Evolutionary conservation across 2,888 invertebrate species (phyloP).

Genomic region (Drosophila conformis): DNA sequence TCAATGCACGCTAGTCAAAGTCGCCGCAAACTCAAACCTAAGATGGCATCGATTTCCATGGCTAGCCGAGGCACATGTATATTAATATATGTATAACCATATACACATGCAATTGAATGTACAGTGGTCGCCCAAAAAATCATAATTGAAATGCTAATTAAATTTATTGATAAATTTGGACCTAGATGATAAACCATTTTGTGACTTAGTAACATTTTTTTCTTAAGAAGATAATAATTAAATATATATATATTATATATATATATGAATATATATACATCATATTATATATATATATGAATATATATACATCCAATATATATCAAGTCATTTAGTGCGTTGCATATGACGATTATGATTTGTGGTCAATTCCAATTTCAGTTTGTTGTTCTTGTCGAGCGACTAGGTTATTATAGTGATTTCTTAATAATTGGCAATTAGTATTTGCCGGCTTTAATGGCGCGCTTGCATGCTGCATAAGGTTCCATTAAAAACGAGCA

Average conservation of each 20-base stretch:
- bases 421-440: conserved; percentile 60
- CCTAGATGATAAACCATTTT: neutral
- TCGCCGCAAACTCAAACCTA: conserved; percentile 42
- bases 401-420: conserved; percentile 20
- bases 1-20: conserved; percentile 80
- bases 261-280: neutral
- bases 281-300: too few relatives aligned
- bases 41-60: conserved; percentile 74
- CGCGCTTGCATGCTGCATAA: conserved; percentile 58
- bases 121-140: neutral
- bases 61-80: neutral
- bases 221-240: neutral
- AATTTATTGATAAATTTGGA: neutral
- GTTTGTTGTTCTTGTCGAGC: neutral
- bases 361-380: neutral
- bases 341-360: neutral
- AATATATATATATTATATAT: neutral
- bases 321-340: neutral
- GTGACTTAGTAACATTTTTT: neutral
- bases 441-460: conserved; percentile 59
- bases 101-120: conserved; percentile 22
- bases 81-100: conserved; percentile 9
- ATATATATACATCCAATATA: neutral
- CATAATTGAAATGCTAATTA: neutral
- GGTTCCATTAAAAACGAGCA: conserved; percentile 3